A percentile compares a stretch with the other conserved stretches of the same genome.
Evolutionary conservation across 2,888 invertebrate genomes (phyloP).

Genomic region (Metellina segmentata): DNA sequence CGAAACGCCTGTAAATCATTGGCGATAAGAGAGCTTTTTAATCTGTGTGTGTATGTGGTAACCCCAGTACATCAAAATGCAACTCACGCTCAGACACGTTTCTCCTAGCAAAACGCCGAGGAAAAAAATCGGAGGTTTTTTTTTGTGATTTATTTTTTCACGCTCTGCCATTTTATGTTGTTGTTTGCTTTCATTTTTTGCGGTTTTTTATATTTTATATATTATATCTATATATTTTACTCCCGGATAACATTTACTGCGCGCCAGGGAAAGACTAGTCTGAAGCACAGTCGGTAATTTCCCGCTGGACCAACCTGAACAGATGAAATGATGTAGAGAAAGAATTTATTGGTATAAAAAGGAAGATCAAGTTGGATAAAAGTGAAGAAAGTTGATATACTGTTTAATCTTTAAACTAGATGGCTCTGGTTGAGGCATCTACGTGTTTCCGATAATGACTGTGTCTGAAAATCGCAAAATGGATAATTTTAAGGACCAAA

Average conservation of each 20-base stretch:
- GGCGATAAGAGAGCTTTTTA: constrained; percentile 37
- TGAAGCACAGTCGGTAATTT: constrained; percentile 51
- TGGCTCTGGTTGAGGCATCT: background rate
- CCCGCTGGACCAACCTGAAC: constrained; percentile 52
- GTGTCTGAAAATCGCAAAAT: no score
- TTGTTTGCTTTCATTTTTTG: constrained; percentile 46
- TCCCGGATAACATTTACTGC: constrained; percentile 23
- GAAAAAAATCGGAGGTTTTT: background rate
- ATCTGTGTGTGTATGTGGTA: constrained; percentile 12
- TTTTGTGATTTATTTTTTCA: constrained; percentile 32
- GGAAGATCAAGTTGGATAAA: constrained; percentile 1
- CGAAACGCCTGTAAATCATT: constrained; percentile 52
- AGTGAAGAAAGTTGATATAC: background rate
- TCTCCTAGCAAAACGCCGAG: constrained; percentile 48
- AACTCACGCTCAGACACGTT: constrained; percentile 58
- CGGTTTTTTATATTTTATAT: constrained; percentile 50
- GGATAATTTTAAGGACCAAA: no score
- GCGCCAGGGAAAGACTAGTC: constrained; percentile 19
- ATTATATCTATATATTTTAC: constrained; percentile 45
- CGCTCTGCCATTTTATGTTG: constrained; percentile 48
- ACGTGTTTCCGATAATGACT: background rate
- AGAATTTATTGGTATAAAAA: constrained; percentile 26
- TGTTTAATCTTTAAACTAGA: constrained; percentile 1
- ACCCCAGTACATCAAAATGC: constrained; percentile 58
- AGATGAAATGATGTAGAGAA: constrained; percentile 41